phyloP scores from a whole-genome alignment of 2,888 invertebrate genomes.

The Drosophila niveifrons region DNA sequence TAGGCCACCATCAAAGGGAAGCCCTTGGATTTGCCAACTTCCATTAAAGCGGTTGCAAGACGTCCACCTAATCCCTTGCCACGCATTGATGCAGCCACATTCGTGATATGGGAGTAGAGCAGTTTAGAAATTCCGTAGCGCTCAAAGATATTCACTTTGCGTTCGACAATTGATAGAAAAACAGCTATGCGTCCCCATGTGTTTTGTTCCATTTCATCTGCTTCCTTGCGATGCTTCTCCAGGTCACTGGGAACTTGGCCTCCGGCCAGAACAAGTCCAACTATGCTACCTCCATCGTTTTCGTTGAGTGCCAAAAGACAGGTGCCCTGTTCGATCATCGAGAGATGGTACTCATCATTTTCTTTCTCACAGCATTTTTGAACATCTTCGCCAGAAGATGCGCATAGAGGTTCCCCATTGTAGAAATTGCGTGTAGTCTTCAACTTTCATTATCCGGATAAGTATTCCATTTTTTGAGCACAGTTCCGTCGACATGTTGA shows the following conservation, averaged over 20 bases:
- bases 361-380: slow-evolving; percentile 37
- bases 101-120: slow-evolving; percentile 70
- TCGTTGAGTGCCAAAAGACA: slow-evolving; percentile 51
- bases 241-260: slow-evolving; percentile 33
- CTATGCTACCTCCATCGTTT: slow-evolving; percentile 33
- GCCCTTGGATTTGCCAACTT: slow-evolving; percentile 60
- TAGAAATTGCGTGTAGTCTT: slow-evolving; percentile 53
- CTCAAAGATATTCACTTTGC: slow-evolving; percentile 62
- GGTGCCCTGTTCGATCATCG: slow-evolving; percentile 52
- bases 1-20: slow-evolving; percentile 60
- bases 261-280: slow-evolving; percentile 55
- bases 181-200: slow-evolving; percentile 55
- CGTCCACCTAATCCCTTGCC: slow-evolving; percentile 70
- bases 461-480: slow-evolving; percentile 43
- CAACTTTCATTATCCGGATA: slow-evolving; percentile 45
- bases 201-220: slow-evolving; percentile 35
- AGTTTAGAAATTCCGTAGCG: slow-evolving; percentile 58
- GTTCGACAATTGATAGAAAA: slow-evolving; percentile 58
- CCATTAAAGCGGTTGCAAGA: slow-evolving; percentile 62
- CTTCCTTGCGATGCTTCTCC: slow-evolving; percentile 44
- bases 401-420: slow-evolving; percentile 47
- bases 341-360: slow-evolving; percentile 49
- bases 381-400: slow-evolving; percentile 40
- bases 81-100: slow-evolving; percentile 59
- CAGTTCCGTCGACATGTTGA: slow-evolving; percentile 38